A percentile compares a stretch with the other conserved stretches of the same genome.
Conservation (phyloP, 2,797 vertebrate species). For the Acipenser ruthenus region DNA sequence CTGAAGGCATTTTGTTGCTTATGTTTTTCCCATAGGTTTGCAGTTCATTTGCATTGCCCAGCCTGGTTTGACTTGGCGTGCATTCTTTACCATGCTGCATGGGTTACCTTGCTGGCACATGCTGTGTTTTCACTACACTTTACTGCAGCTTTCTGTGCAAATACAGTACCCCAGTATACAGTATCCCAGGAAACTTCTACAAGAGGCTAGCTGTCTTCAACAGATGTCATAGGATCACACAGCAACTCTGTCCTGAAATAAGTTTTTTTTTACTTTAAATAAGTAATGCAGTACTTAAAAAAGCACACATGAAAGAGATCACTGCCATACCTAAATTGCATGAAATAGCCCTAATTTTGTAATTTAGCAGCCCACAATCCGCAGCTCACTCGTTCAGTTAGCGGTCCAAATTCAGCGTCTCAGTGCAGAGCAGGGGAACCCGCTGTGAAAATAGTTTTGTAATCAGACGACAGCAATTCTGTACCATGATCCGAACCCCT, state of each 20-base stretch:
- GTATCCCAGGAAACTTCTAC: no score
- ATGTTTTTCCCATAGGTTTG: no score
- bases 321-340: conserved; percentile 87
- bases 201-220: no score
- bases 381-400: conserved; percentile 80
- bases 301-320: not conserved
- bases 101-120: no score
- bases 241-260: conserved; percentile 51
- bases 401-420: conserved; percentile 94
- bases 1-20: no score
- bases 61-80: no score
- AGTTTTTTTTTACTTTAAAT: conserved; percentile 17
- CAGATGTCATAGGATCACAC: conserved; percentile 41
- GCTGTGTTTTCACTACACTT: no score
- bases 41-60: no score
- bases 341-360: conserved; percentile 98
- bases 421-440: conserved; percentile 87
- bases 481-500: conserved; percentile 88
- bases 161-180: no score
- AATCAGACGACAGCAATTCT: conserved; percentile 94
- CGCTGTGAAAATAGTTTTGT: conserved; percentile 98
- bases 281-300: conserved; percentile 1
- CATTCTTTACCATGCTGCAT: no score
- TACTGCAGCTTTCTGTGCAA: no score
- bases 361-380: conserved; percentile 84